phyloP scores from a whole-genome alignment of 2,113 vertebrate genomes.

The Macrotis lagotis region DNA sequence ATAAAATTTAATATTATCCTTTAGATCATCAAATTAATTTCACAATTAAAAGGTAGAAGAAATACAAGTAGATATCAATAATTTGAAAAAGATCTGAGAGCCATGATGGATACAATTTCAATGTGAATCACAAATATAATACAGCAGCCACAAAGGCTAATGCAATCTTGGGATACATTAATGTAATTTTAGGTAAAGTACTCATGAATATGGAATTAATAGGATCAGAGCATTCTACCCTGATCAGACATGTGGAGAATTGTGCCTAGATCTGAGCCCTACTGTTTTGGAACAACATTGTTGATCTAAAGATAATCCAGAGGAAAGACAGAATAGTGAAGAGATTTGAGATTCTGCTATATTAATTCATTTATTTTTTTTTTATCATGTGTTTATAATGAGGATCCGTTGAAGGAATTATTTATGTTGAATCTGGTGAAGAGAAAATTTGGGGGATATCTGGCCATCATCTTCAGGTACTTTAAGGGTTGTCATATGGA shows the following conservation, averaged over 20 bases:
- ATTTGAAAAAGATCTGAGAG: not conserved
- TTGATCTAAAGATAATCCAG: not conserved
- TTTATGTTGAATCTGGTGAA: not conserved
- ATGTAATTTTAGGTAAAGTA: not conserved
- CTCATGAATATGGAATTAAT: not conserved
- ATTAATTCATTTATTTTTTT: not conserved
- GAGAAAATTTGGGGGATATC: not conserved
- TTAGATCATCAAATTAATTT: not conserved
- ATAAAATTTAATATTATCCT: not conserved
- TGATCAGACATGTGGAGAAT: not conserved
- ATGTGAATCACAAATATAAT: not conserved
- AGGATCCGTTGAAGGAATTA: not conserved
- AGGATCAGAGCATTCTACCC: not conserved
- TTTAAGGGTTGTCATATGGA: not conserved
- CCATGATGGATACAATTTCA: not conserved
- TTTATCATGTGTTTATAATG: not conserved
- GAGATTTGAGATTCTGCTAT: not conserved
- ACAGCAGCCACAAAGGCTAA: not conserved
- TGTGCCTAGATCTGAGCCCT: not conserved
- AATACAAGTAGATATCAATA: not conserved
- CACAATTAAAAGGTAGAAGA: not conserved
- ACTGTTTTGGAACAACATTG: not conserved
- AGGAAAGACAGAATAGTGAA: not conserved
- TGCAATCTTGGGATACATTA: not conserved
- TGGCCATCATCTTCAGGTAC: not conserved